Percentiles rank a stretch among this genome's conserved stretches.
These are phyloP conservation scores for Garrulus glandarius DNA, from an alignment of 2,797 vertebrate genomes.

Conservation along the genomic window DNA sequence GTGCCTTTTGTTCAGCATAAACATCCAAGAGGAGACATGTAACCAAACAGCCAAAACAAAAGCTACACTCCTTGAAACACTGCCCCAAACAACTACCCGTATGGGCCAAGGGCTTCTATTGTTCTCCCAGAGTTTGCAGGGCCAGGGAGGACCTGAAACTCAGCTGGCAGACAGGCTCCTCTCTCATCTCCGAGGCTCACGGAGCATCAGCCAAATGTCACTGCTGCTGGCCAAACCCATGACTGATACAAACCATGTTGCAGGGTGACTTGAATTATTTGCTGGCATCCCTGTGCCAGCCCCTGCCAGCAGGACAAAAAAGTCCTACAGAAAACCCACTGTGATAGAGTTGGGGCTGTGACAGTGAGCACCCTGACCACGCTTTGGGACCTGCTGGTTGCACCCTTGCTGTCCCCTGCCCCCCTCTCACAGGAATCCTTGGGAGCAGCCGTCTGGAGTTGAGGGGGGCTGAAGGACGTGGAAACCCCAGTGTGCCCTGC, in stretches of 20 bases:
- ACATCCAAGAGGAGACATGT: background rate
- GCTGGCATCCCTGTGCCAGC: background rate
- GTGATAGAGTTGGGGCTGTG: background rate
- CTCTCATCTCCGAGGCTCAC: background rate
- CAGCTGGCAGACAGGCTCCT: background rate
- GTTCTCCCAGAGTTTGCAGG: background rate
- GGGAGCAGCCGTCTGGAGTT: background rate
- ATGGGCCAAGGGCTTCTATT: background rate
- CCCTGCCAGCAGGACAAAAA: background rate
- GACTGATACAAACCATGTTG: background rate
- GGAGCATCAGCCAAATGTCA: background rate
- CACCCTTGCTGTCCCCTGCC: background rate
- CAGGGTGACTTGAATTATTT: background rate
- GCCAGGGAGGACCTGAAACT: background rate
- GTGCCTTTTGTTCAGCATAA: slow-evolving; percentile 1
- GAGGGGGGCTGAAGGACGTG: background rate
- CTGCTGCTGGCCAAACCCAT: background rate
- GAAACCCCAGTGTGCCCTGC: background rate
- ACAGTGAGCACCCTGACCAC: background rate
- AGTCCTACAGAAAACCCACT: background rate
- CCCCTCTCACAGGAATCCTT: background rate
- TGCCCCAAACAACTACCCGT: accelerated
- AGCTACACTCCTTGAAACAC: background rate
- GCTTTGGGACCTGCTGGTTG: background rate
- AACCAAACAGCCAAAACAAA: slow-evolving; percentile 20